Conservation (phyloP, 2,888 invertebrate species). For the Apoda limacodes region DNA sequence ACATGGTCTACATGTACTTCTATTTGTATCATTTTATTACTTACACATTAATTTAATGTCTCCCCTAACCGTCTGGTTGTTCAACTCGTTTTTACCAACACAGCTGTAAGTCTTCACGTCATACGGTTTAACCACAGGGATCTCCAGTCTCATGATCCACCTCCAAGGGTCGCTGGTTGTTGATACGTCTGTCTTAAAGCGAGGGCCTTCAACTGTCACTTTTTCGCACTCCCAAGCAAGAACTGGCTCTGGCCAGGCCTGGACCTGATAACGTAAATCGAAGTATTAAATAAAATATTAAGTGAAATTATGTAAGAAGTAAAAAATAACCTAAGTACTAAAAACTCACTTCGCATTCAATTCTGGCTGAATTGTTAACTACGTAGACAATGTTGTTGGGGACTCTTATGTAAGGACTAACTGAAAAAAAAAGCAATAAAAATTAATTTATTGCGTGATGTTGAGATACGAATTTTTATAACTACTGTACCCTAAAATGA, state of each 20-base stretch:
- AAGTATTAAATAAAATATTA: not conserved
- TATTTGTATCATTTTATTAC: slow-evolving; percentile 18
- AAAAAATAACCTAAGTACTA: not conserved
- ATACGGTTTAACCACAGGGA: slow-evolving; percentile 73
- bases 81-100: slow-evolving; percentile 85
- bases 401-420: slow-evolving; percentile 86
- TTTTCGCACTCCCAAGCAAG: slow-evolving; percentile 90
- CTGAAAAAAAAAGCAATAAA: slow-evolving; percentile 54
- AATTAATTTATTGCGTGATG: too few relatives aligned
- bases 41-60: slow-evolving; percentile 44
- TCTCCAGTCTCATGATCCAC: slow-evolving; percentile 82
- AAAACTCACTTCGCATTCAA: slow-evolving; percentile 79
- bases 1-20: too few relatives aligned
- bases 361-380: slow-evolving; percentile 75
- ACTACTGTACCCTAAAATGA: too few relatives aligned
- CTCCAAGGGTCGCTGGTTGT: slow-evolving; percentile 63
- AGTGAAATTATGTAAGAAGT: not conserved
- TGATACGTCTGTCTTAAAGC: slow-evolving; percentile 46
- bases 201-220: slow-evolving; percentile 72
- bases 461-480: too few relatives aligned
- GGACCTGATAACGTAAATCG: slow-evolving; percentile 64
- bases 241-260: slow-evolving; percentile 88
- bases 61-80: slow-evolving; percentile 83
- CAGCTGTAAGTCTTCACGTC: slow-evolving; percentile 87
- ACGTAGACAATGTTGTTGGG: slow-evolving; percentile 81